Percentiles rank a stretch among this genome's conserved stretches.
phyloP scores from a whole-genome alignment of 2,888 invertebrate species.

The Criorhina ranunculi region DNA sequence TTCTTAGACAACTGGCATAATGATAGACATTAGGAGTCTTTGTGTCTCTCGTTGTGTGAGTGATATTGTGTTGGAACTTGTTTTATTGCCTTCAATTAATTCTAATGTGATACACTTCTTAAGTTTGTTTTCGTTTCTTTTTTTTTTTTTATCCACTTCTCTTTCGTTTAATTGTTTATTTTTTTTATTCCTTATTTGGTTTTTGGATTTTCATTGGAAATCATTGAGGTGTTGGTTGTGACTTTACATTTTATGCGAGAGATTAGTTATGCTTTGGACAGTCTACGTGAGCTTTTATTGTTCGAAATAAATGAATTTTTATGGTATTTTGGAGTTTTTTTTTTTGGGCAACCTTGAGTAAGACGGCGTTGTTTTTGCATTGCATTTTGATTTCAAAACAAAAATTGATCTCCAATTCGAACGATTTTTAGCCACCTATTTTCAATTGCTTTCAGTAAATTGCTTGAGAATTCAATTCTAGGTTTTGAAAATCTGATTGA shows the following conservation, averaged over 20 bases:
- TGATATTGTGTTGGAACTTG: conserved; percentile 37
- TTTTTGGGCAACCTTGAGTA: conserved; percentile 15
- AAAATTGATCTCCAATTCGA: too few relatives aligned
- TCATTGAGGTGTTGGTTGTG: conserved; percentile 18
- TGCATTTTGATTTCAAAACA: conserved; percentile 7
- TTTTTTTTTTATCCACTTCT: neutral
- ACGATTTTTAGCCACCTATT: too few relatives aligned
- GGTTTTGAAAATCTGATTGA: too few relatives aligned
- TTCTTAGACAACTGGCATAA: conserved; percentile 47
- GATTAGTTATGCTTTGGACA: conserved; percentile 38
- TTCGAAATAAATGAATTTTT: conserved; percentile 18
- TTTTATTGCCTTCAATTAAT: conserved; percentile 68
- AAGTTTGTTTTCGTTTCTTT: conserved; percentile 15
- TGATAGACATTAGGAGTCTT: conserved; percentile 49
- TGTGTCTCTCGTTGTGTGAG: conserved; percentile 27
- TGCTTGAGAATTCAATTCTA: too few relatives aligned
- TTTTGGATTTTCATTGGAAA: conserved; percentile 8
- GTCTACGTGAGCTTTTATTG: conserved; percentile 35
- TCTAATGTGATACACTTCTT: conserved; percentile 51
- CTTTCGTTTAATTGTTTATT: conserved; percentile 3
- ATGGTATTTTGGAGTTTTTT: neutral
- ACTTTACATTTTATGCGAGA: neutral
- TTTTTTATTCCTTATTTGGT: neutral
- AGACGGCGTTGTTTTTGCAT: conserved; percentile 10
- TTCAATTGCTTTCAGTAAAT: too few relatives aligned